These are phyloP conservation scores for Choloepus didactylus DNA, from an alignment of 2,797 vertebrate species.

Conservation along the genomic window DNA sequence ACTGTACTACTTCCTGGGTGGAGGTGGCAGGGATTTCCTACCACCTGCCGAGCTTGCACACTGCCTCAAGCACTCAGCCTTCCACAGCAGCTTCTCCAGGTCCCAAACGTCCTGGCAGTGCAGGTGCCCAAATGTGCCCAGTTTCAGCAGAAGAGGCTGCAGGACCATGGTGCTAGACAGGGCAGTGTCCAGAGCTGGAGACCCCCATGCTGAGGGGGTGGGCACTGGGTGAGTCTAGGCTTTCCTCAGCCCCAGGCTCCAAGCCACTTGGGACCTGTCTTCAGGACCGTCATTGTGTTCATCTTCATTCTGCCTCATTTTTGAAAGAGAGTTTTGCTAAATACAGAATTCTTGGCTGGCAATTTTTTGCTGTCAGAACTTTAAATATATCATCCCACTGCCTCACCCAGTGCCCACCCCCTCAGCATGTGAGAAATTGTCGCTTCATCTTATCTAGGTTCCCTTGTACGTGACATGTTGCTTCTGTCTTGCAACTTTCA, in stretches of 20 bases:
- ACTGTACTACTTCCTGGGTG: slow-evolving; percentile 91
- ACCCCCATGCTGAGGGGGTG: slow-evolving; percentile 93
- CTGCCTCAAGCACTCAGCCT: slow-evolving; percentile 92
- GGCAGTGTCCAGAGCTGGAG: slow-evolving; percentile 90
- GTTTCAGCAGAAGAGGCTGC: slow-evolving; percentile 94
- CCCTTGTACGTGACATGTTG: too few relatives aligned
- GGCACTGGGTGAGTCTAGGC: slow-evolving; percentile 87
- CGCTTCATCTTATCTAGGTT: too few relatives aligned
- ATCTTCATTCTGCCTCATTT: slow-evolving; percentile 85
- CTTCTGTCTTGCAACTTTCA: too few relatives aligned
- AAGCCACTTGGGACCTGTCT: slow-evolving; percentile 81
- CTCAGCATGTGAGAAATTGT: too few relatives aligned
- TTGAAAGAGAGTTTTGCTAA: too few relatives aligned
- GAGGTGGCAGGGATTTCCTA: slow-evolving; percentile 83
- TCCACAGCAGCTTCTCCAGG: slow-evolving; percentile 94
- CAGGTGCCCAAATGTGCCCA: slow-evolving; percentile 96
- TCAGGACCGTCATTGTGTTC: slow-evolving; percentile 85
- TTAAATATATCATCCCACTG: too few relatives aligned
- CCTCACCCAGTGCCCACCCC: too few relatives aligned
- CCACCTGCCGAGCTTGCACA: slow-evolving; percentile 90
- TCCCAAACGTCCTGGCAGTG: slow-evolving; percentile 97
- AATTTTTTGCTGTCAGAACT: too few relatives aligned
- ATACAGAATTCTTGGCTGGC: too few relatives aligned
- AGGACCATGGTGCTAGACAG: slow-evolving; percentile 87
- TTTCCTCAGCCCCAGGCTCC: slow-evolving; percentile 84